Base-by-base conservation (phyloP, 2,797 vertebrate genomes). In the Nothura maculosa region DNA sequence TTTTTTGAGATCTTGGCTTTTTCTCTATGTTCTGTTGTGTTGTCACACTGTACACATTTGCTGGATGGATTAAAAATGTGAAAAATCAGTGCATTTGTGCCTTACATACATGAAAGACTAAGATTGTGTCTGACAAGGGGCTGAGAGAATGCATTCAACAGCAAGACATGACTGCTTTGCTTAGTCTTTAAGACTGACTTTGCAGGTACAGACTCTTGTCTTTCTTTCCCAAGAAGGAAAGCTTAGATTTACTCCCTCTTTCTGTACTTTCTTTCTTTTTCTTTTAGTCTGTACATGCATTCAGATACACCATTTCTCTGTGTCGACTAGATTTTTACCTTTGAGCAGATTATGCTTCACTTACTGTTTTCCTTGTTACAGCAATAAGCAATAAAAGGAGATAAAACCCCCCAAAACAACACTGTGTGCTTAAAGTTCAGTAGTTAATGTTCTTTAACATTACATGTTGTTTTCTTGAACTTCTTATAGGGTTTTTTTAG, bases 401-500 rank as follows among this genome's bases (percentile, higher is more conserved):
- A 85, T 48, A 64, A 24, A 36, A 10, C 0, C 22, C 30, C 15
- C 17, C 19, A 48, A 48, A 24, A 22, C 6, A 22, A 22, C 11
- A 22, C 10, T 57, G 14, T 69, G 2, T 61, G 57, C 55, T 18
- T 75, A 45, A 91, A 80, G 14, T 60, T 82, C 66, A 57, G 21
- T 52, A 60, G 6, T 10, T 63, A 43, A 1, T 4, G 4, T 34
- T 57, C 17, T 74, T 86, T 92, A 74, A 66, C 18, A 3, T 55
- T 28, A 3, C 11, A 1, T 47, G 1, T 52, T 72, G 1, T 28
- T 66, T 75, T 68, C 55, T 91, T 63, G 3, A 84, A 81, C 67
- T 67, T 85, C 66, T 79, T 69, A 3, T 87, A 99, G 99, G 99
- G 99, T 0, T 99, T 99, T 97, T 99, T 99, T 73, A 98, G 99